Percentiles rank a stretch among this genome's conserved stretches.
Evolutionary conservation across 2,888 invertebrate genomes (phyloP).

Genomic region (Euzetes globulus): DNA sequence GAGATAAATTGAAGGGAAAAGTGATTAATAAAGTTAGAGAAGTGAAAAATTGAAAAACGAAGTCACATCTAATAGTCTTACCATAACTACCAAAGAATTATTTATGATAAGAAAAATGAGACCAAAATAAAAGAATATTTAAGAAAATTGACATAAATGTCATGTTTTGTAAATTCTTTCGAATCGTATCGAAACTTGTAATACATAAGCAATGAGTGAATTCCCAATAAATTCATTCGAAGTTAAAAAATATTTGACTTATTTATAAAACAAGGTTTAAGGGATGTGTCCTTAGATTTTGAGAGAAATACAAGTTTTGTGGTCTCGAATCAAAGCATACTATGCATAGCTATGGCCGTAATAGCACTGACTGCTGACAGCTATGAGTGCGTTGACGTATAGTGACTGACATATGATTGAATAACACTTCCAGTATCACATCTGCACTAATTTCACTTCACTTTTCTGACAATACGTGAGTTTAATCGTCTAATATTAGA

Average conservation of each 20-base stretch:
- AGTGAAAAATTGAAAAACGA: too few species aligned
- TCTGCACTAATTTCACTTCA: slow-evolving; percentile 17
- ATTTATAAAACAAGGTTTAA: slow-evolving; percentile 11
- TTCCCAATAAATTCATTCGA: background rate
- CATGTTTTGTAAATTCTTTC: background rate
- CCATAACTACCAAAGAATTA: too few species aligned
- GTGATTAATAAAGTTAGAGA: too few species aligned
- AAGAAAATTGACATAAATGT: too few species aligned
- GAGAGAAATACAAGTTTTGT: slow-evolving; percentile 6
- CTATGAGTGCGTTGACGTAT: slow-evolving; percentile 17
- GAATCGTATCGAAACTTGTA: background rate
- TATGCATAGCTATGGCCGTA: background rate
- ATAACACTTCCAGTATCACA: slow-evolving; percentile 15
- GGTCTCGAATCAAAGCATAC: background rate
- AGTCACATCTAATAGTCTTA: too few species aligned
- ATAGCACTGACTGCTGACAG: background rate
- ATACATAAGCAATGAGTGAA: background rate
- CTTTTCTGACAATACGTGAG: background rate
- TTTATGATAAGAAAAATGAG: too few species aligned
- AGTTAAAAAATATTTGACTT: slow-evolving; percentile 14
- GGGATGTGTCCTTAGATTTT: background rate
- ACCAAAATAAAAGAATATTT: too few species aligned
- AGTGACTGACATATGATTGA: slow-evolving; percentile 12
- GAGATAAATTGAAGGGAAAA: too few species aligned
- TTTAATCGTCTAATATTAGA: background rate